phyloP scores from a whole-genome alignment of 1,140 invertebrate species.

The Neuroterus valhalla region DNA sequence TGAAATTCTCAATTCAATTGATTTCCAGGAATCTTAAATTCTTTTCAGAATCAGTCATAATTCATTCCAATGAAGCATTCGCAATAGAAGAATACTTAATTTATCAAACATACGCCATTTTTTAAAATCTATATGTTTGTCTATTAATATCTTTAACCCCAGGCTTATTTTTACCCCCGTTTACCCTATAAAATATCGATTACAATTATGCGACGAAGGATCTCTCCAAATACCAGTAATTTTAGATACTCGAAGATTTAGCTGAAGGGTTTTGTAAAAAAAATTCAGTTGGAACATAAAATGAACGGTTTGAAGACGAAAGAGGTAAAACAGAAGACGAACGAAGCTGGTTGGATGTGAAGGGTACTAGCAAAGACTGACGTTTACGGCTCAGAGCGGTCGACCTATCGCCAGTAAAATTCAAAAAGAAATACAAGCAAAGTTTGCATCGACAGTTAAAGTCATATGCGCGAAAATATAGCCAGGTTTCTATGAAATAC shows the following conservation, averaged over 20 bases:
- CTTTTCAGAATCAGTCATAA: no score
- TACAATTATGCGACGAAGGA: no score
- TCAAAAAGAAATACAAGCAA: constrained; percentile 67
- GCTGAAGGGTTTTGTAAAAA: not conserved
- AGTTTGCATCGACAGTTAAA: constrained; percentile 69
- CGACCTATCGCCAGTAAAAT: constrained; percentile 68
- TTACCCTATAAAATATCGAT: no score
- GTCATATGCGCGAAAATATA: constrained; percentile 70
- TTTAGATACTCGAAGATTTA: not conserved
- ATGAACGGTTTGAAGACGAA: constrained; percentile 39
- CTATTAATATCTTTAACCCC: no score
- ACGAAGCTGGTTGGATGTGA: not conserved
- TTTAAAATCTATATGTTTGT: no score
- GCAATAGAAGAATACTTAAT: no score
- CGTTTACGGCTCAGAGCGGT: constrained; percentile 37
- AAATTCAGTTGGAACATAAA: constrained; percentile 23
- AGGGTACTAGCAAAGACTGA: constrained; percentile 29
- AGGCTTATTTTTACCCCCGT: no score
- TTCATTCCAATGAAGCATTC: no score
- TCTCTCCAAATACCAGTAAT: not conserved
- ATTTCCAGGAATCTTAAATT: no score
- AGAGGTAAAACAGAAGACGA: constrained; percentile 32
- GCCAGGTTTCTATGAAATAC: constrained; percentile 66
- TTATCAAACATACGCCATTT: no score
- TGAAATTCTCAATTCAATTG: no score